Conservation (phyloP, 2,113 vertebrate genomes). For the Dasyornis broadbenti region DNA sequence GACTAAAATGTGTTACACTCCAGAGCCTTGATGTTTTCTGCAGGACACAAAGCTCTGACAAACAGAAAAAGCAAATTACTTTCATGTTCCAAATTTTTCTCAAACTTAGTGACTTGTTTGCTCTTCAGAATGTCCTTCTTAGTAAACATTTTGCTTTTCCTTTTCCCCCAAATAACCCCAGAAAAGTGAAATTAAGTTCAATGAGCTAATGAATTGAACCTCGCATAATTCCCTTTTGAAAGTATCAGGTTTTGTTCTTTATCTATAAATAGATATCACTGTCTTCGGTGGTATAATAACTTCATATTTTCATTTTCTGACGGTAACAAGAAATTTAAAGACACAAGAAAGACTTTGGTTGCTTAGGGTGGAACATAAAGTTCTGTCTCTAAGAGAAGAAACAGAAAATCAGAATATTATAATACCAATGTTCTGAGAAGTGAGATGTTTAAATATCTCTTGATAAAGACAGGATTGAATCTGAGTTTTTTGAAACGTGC, state of each 20-base stretch:
- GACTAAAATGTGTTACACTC: constrained; percentile 1
- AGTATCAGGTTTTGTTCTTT: not conserved
- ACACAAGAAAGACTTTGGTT: not conserved
- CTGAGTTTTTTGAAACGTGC: not conserved
- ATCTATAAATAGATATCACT: not conserved
- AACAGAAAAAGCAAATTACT: constrained; percentile 29
- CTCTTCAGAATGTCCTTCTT: not conserved
- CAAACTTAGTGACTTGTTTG: not conserved
- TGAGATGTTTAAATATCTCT: not conserved
- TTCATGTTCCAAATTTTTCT: not conserved
- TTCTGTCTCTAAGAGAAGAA: not conserved
- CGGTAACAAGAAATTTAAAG: not conserved
- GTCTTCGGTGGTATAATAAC: not conserved
- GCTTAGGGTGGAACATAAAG: accelerated
- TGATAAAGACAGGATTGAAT: not conserved
- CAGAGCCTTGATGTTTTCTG: not conserved
- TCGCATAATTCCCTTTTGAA: not conserved
- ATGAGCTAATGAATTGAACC: not conserved
- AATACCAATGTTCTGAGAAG: not conserved
- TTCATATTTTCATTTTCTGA: not conserved
- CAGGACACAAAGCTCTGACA: not conserved
- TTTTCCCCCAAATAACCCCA: not conserved
- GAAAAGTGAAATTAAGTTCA: not conserved
- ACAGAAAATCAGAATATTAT: not conserved
- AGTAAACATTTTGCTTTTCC: not conserved